phyloP scores from a whole-genome alignment of 2,113 vertebrate genomes.

The Rutilus rutilus region DNA sequence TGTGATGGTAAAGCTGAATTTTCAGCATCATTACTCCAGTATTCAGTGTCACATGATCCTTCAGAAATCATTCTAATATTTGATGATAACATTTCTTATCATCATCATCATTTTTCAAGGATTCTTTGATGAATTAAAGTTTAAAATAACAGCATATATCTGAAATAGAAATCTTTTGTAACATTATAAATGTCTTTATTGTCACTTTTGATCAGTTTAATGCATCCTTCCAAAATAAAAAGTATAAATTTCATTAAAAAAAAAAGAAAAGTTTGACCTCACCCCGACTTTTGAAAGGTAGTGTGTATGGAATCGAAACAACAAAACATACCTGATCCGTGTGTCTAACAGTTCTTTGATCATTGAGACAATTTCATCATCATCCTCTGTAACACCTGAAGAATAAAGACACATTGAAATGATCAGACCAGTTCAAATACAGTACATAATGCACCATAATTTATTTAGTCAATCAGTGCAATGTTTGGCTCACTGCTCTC shows the following conservation, averaged over 20 bases:
- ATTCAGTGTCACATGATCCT: neutral
- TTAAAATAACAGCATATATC: neutral
- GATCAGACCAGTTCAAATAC: neutral
- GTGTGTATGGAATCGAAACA: neutral
- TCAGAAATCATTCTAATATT: neutral
- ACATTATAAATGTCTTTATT: neutral
- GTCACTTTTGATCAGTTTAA: neutral
- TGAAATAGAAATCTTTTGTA: neutral
- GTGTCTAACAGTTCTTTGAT: slow-evolving; percentile 83
- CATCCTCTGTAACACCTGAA: slow-evolving; percentile 76
- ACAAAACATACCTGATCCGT: slow-evolving; percentile 71
- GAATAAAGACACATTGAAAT: slow-evolving; percentile 40
- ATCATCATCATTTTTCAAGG: neutral
- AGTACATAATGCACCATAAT: neutral
- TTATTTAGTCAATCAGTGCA: neutral
- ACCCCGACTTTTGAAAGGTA: neutral
- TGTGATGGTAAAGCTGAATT: neutral
- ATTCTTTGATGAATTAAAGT: neutral
- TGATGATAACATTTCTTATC: too few relatives aligned
- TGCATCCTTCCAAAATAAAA: neutral
- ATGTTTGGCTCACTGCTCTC: slow-evolving; percentile 75
- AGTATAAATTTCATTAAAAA: neutral
- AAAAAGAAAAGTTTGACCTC: too few relatives aligned
- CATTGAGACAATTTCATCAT: slow-evolving; percentile 81
- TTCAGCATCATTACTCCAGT: neutral